Evolutionary conservation across 2,888 invertebrate genomes (phyloP).

Genomic region (Hydriomena furcata): DNA sequence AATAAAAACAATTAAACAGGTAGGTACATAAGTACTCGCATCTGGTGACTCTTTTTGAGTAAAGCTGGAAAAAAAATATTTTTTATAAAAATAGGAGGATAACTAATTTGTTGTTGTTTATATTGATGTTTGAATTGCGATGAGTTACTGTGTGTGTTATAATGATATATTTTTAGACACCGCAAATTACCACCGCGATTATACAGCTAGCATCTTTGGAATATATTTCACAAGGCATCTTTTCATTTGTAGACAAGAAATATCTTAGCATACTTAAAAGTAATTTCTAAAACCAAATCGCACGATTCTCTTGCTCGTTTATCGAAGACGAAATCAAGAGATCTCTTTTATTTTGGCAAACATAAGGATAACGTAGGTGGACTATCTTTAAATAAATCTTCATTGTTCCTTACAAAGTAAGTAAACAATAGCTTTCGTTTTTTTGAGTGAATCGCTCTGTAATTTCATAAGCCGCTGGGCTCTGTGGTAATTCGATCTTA

Average conservation of each 20-base stretch:
- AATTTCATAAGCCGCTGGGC: slow-evolving; percentile 53
- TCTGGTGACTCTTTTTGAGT: no score
- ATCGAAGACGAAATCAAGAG: slow-evolving; percentile 31
- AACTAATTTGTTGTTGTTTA: slow-evolving; percentile 2
- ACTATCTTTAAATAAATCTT: slow-evolving; percentile 38
- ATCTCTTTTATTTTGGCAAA: slow-evolving; percentile 24
- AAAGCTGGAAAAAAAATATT: not conserved
- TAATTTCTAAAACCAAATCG: slow-evolving; percentile 12
- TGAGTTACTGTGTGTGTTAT: not conserved
- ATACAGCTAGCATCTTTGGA: no score
- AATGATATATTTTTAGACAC: no score
- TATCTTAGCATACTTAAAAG: not conserved
- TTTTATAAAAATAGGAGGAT: slow-evolving; percentile 1
- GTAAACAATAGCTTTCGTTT: slow-evolving; percentile 39
- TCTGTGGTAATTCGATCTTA: slow-evolving; percentile 45
- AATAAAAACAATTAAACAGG: no score
- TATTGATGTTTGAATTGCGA: not conserved
- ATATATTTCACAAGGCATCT: no score
- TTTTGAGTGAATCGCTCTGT: slow-evolving; percentile 44
- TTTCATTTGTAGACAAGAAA: not conserved
- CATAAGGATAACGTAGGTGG: slow-evolving; percentile 26
- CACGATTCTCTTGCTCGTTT: slow-evolving; percentile 33
- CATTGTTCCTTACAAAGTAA: slow-evolving; percentile 40
- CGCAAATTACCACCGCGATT: no score
- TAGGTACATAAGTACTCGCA: no score